Evolutionary conservation across 2,113 vertebrate species (phyloP).

Genomic region (Myotis lucifugus): DNA sequence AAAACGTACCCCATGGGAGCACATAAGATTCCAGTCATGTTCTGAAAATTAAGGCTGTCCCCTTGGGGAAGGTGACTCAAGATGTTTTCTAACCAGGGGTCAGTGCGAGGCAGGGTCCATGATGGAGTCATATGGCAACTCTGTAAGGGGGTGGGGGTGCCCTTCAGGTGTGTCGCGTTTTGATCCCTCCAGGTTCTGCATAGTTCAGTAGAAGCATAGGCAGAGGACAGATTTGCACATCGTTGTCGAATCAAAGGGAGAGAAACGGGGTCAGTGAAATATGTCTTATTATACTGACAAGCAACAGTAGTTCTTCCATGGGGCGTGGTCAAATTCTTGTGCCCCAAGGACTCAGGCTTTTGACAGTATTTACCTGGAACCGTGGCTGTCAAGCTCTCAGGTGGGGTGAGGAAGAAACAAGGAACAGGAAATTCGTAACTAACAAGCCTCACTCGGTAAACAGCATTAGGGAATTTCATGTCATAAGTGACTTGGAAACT

Average conservation of each 20-base stretch:
- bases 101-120: not conserved
- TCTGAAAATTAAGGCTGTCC: not conserved
- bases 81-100: not conserved
- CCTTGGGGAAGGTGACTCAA: not conserved
- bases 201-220: not conserved
- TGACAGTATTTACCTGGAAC: not conserved
- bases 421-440: not conserved
- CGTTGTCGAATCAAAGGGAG: not conserved
- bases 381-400: accelerated
- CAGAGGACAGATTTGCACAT: not conserved
- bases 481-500: not conserved
- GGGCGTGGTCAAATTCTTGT: too few relatives aligned
- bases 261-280: not conserved
- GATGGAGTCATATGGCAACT: not conserved
- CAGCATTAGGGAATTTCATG: not conserved
- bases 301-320: not conserved
- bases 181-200: not conserved
- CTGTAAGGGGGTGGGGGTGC: not conserved
- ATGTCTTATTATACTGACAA: not conserved
- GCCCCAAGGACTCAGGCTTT: not conserved
- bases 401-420: not conserved
- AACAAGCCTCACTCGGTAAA: not conserved
- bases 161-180: not conserved
- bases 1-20: not conserved
- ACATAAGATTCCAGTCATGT: not conserved